Base-by-base conservation (phyloP, 1,140 invertebrate species). In the Centruroides sculpturatus region DNA sequence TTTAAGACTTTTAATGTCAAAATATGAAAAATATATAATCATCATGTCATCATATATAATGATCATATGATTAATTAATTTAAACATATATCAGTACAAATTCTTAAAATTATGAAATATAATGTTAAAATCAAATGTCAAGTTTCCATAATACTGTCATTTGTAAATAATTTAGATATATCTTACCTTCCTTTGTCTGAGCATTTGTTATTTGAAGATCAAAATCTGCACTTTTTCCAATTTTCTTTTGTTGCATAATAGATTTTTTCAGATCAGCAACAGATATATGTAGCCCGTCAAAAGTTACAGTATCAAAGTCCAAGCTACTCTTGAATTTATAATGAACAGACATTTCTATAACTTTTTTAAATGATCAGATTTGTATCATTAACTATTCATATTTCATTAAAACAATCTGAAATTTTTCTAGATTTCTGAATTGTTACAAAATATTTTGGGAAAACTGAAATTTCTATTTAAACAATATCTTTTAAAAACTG, bases 301-400 rank as follows among this genome's bases (percentile, higher is more conserved):
- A 97, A 34, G 89, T 93, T 53, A 98, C 85, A 5, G 92, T 95
- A 72, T 96, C 92, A 78, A 87, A 95, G 71, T 95, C 88, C 68
- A 93, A 80, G 56, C 89, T 86, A 69, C 90, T 92, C 78, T 96
- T 97, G 73, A 98, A 98, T 77, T 98, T 98, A 76, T 98, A 98
- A 76, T 98, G 92, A 61, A 98, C 89, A 69, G 92, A 96, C 85
- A 94, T 94, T 41, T 13, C 47, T 47, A 48, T 53, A 59, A 47
- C 62, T 12, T 51, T 53, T 53, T 34, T 53, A 53, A 36, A 34
- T 53, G 49, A 41, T 8, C 8, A 41, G 8, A 3, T 41, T 23
- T 41, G 41, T 8, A 41, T 41, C 41, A 6, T 41, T 41, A 6
- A 6, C 41, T 41, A 41, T 41, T 41, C 41, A 41, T 41, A 41